phyloP scores from a whole-genome alignment of 92 coral and sea anemone species.

The Parazoanthus darwini region DNA sequence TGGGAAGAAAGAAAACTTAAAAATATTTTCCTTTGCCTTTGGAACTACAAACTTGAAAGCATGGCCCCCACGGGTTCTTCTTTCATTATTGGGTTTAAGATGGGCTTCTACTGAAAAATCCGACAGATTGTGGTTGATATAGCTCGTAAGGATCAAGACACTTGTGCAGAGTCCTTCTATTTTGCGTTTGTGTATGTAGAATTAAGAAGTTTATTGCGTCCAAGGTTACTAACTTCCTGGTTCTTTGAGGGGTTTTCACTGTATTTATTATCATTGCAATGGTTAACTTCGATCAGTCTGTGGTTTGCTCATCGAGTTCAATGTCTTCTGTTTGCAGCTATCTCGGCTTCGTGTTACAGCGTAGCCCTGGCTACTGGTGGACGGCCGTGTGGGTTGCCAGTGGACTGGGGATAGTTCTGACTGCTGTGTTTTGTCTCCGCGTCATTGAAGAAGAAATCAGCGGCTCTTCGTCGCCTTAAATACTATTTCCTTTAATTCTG shows the following conservation, averaged over 20 bases:
- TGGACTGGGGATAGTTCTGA: slow-evolving; percentile 59
- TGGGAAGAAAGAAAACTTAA: background rate
- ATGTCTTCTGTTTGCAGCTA: slow-evolving; percentile 48
- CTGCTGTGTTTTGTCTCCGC: slow-evolving; percentile 59
- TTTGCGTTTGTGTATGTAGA: too few relatives aligned
- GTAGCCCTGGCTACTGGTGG: slow-evolving; percentile 80
- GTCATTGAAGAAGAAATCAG: slow-evolving; percentile 63
- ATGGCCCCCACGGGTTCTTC: background rate
- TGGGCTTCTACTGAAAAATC: background rate
- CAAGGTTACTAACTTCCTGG: too few relatives aligned
- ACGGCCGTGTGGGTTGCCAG: slow-evolving; percentile 74
- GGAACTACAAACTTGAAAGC: background rate
- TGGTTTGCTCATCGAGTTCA: background rate
- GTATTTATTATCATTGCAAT: too few relatives aligned
- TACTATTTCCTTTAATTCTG: too few relatives aligned
- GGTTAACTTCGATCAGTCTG: background rate
- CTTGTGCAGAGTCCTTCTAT: too few relatives aligned
- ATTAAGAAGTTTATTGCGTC: too few relatives aligned
- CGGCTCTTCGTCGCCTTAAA: background rate
- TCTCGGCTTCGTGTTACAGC: slow-evolving; percentile 81
- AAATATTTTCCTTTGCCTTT: background rate
- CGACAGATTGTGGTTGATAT: too few relatives aligned
- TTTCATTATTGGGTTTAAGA: background rate
- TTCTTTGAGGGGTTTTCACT: too few relatives aligned
- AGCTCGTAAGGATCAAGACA: too few relatives aligned